Conservation (phyloP, 2,113 vertebrate genomes). For the Dicentrarchus labrax region DNA sequence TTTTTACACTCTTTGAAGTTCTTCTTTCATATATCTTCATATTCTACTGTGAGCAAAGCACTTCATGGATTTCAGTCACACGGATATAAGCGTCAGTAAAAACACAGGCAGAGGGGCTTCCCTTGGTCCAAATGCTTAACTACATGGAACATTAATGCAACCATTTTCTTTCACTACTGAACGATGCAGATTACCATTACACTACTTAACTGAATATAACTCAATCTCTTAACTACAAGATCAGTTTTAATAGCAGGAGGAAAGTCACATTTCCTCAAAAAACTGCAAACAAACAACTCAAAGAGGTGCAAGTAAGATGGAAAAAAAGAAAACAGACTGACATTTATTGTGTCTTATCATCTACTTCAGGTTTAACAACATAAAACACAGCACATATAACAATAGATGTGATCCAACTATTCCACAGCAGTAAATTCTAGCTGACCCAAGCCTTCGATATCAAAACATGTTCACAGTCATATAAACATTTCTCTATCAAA, state of each 20-base stretch:
- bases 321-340: too few species aligned
- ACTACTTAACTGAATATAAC: not conserved
- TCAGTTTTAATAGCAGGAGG: not conserved
- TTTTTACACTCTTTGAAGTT: not conserved
- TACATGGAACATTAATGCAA: not conserved
- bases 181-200: too few species aligned
- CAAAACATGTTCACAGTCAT: too few species aligned
- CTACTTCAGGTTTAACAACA: too few species aligned
- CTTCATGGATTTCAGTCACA: not conserved
- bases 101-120: not conserved
- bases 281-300: too few species aligned
- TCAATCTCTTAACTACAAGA: not conserved
- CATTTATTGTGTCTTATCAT: too few species aligned
- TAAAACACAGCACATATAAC: too few species aligned
- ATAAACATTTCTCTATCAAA: too few species aligned
- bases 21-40: not conserved
- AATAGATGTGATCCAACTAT: not conserved
- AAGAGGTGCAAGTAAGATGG: too few species aligned
- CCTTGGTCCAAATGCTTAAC: not conserved
- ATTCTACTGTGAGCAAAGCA: not conserved
- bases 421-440: not conserved
- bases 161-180: not conserved
- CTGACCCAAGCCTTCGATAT: not conserved
- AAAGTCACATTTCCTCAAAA: not conserved
- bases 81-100: not conserved